Conservation (phyloP, 2,797 vertebrate species). For the Meriones psammophilus region DNA sequence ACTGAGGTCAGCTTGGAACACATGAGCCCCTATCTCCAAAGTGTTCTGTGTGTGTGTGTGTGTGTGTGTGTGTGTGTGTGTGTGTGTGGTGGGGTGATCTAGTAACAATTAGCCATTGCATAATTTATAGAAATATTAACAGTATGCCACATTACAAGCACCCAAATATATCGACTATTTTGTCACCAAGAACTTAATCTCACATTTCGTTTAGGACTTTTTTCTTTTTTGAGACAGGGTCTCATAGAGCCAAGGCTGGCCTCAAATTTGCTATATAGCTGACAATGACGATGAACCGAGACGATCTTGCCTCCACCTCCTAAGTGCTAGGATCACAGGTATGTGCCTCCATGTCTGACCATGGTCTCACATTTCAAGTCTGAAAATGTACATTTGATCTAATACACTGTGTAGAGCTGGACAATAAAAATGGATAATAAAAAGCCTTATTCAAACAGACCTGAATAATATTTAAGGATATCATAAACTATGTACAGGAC, state of each 20-base stretch:
- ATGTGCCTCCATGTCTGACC: background rate
- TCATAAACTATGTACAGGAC: background rate
- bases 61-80: too few species aligned
- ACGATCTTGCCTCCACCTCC: background rate
- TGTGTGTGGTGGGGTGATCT: background rate
- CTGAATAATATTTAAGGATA: slow-evolving; percentile 37
- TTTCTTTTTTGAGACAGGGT: background rate
- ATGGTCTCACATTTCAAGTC: slow-evolving; percentile 24
- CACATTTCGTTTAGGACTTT: background rate
- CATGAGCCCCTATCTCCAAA: background rate
- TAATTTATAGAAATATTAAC: slow-evolving; percentile 24
- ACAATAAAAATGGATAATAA: background rate
- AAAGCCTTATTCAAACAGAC: slow-evolving; percentile 46
- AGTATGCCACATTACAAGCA: background rate
- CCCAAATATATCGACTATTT: slow-evolving; percentile 57
- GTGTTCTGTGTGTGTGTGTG: background rate
- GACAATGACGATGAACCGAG: background rate
- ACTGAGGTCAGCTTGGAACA: background rate
- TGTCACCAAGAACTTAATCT: slow-evolving; percentile 5
- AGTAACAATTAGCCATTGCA: slow-evolving; percentile 26
- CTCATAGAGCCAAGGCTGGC: background rate
- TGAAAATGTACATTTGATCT: slow-evolving; percentile 6
- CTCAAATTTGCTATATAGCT: background rate
- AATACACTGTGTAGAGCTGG: background rate
- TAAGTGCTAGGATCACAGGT: background rate